Percentiles rank a stretch among this genome's conserved stretches.
Evolutionary conservation across 2,888 invertebrate species (phyloP).

Genomic region (Leptopilina drosophilae): DNA sequence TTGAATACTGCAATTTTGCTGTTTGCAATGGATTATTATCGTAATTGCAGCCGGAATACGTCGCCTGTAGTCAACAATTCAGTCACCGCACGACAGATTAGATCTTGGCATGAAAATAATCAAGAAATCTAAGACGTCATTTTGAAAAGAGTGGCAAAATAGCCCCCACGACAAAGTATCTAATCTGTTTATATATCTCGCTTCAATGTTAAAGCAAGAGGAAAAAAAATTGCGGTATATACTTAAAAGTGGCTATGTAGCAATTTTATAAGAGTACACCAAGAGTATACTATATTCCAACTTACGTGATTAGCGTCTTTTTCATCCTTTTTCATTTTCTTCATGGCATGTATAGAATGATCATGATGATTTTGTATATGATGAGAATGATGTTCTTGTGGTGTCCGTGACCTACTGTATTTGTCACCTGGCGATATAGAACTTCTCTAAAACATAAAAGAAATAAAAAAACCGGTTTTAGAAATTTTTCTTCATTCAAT

Average conservation of each 20-base stretch:
- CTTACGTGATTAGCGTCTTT: slow-evolving; percentile 89
- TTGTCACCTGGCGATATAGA: slow-evolving; percentile 93
- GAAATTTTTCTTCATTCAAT: not conserved
- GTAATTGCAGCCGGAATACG: slow-evolving; percentile 21
- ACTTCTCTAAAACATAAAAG: slow-evolving; percentile 82
- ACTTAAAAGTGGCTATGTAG: not conserved
- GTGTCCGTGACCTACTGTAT: slow-evolving; percentile 86
- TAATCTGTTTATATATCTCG: not conserved
- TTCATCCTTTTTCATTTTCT: slow-evolving; percentile 88
- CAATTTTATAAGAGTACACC: slow-evolving; percentile 14
- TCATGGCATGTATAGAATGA: slow-evolving; percentile 78
- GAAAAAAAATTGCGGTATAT: slow-evolving; percentile 8
- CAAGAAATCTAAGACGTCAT: slow-evolving; percentile 34
- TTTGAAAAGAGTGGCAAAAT: slow-evolving; percentile 35
- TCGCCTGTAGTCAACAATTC: slow-evolving; percentile 18
- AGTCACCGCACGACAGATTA: not conserved
- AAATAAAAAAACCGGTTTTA: slow-evolving; percentile 29
- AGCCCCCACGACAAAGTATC: slow-evolving; percentile 18
- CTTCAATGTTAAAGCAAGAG: slow-evolving; percentile 7
- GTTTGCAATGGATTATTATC: slow-evolving; percentile 26
- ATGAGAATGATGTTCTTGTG: slow-evolving; percentile 83
- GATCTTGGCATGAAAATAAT: slow-evolving; percentile 31
- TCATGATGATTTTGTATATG: slow-evolving; percentile 77
- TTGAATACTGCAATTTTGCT: slow-evolving; percentile 34
- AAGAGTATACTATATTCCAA: slow-evolving; percentile 62